phyloP scores from a whole-genome alignment of 2,888 invertebrate species.

The Chloromyia formosa region DNA sequence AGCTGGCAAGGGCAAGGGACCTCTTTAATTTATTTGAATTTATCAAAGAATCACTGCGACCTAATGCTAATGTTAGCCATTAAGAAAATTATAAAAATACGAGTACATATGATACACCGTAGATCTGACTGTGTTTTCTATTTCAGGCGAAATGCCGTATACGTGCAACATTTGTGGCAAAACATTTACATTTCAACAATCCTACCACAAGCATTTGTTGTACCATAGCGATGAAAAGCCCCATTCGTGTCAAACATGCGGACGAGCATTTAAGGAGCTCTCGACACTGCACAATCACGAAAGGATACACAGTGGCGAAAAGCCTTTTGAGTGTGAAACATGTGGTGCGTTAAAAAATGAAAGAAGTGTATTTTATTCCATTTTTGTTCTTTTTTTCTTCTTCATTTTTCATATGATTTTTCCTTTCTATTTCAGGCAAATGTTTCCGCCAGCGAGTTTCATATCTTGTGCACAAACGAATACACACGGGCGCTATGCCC shows the following conservation, averaged over 20 bases:
- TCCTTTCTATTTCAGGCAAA: conserved; percentile 71
- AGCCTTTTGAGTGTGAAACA: conserved; percentile 86
- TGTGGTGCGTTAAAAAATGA: conserved; percentile 70
- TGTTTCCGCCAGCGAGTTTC: conserved; percentile 87
- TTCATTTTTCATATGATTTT: neutral
- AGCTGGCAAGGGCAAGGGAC: too few relatives aligned
- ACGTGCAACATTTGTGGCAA: conserved; percentile 83
- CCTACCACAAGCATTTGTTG: conserved; percentile 86
- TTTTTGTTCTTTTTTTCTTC: neutral
- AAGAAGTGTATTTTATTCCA: neutral
- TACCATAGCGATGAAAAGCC: conserved; percentile 90
- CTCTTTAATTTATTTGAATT: too few relatives aligned
- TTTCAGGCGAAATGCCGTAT: conserved; percentile 86
- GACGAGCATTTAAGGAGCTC: conserved; percentile 84
- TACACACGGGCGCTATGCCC: conserved; percentile 78
- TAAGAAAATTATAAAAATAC: too few relatives aligned
- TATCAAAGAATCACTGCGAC: too few relatives aligned
- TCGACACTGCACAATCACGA: conserved; percentile 89
- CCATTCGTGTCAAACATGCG: conserved; percentile 77
- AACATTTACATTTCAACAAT: conserved; percentile 89
- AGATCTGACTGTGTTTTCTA: too few relatives aligned
- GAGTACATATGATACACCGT: too few relatives aligned
- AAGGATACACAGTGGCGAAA: conserved; percentile 79
- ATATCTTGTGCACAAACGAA: conserved; percentile 81
- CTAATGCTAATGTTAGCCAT: too few relatives aligned